A percentile compares a stretch with the other conserved stretches of the same genome.
Evolutionary conservation across 2,797 vertebrate species (phyloP).

Genomic region (Malacoraja senta): DNA sequence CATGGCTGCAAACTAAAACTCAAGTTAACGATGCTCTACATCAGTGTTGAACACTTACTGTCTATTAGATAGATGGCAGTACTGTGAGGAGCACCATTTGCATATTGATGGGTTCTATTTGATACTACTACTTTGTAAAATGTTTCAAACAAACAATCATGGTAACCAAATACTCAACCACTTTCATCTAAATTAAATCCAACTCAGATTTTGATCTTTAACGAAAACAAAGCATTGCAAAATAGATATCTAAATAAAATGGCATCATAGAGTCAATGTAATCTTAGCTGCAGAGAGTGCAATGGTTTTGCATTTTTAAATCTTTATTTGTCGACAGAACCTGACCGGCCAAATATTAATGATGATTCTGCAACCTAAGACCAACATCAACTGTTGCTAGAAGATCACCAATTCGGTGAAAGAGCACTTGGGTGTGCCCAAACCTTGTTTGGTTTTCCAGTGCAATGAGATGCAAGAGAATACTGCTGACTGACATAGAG

Average conservation of each 20-base stretch:
- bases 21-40: neutral
- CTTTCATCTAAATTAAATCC: neutral
- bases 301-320: neutral
- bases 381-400: too few species aligned
- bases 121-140: neutral
- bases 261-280: neutral
- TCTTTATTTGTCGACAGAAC: neutral
- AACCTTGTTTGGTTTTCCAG: neutral
- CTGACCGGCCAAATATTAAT: neutral
- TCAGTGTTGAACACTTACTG: neutral
- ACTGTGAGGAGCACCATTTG: neutral
- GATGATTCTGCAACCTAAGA: too few species aligned
- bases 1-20: neutral
- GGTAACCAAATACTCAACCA: neutral
- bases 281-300: neutral
- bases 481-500: too few species aligned
- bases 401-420: too few species aligned
- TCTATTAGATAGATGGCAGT: too few species aligned
- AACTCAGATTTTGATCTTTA: neutral
- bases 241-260: neutral
- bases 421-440: too few species aligned
- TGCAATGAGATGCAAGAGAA: neutral
- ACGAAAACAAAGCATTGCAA: neutral
- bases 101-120: neutral
- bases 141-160: neutral